Percentiles rank a stretch among this genome's conserved stretches.
Evolutionary conservation across 2,888 invertebrate species (phyloP).

Genomic region (Pteria penguin): DNA sequence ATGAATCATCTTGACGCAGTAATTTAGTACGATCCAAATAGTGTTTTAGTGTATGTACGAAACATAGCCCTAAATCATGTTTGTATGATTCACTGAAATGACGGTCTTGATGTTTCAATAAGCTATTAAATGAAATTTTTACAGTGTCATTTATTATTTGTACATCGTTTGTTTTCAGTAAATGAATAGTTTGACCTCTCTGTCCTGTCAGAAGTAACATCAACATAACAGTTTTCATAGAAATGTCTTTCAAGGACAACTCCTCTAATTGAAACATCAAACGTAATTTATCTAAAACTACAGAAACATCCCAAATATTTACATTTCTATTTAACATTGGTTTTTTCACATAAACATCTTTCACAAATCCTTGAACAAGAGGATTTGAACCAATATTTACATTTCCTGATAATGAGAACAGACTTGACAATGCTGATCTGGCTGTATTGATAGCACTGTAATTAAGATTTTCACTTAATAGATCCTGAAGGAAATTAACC

Average conservation of each 20-base stretch:
- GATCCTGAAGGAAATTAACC: too few relatives aligned
- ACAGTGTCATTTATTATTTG: conserved; percentile 19
- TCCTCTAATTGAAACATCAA: conserved; percentile 7
- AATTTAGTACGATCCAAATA: conserved; percentile 35
- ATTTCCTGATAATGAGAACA: too few relatives aligned
- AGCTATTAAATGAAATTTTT: conserved; percentile 18
- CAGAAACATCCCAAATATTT: conserved; percentile 45
- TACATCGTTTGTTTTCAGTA: conserved; percentile 35
- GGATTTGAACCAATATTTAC: too few relatives aligned
- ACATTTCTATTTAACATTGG: conserved; percentile 42
- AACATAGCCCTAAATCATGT: conserved; percentile 41
- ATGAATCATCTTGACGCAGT: conserved; percentile 8
- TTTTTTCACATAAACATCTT: conserved; percentile 8
- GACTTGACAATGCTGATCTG: too few relatives aligned
- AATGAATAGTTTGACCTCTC: conserved; percentile 37
- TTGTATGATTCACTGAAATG: conserved; percentile 13
- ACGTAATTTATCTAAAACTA: conserved; percentile 39
- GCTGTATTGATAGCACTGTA: too few relatives aligned
- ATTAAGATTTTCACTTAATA: too few relatives aligned
- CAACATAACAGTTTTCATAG: conserved; percentile 40
- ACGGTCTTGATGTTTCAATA: conserved; percentile 38
- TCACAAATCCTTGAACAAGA: too few relatives aligned
- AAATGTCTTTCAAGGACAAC: conserved; percentile 31
- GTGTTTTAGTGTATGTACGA: conserved; percentile 21
- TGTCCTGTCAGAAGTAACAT: too few relatives aligned